Conservation (phyloP, 2,797 vertebrate genomes). For the Ctenosaura bakeri region DNA sequence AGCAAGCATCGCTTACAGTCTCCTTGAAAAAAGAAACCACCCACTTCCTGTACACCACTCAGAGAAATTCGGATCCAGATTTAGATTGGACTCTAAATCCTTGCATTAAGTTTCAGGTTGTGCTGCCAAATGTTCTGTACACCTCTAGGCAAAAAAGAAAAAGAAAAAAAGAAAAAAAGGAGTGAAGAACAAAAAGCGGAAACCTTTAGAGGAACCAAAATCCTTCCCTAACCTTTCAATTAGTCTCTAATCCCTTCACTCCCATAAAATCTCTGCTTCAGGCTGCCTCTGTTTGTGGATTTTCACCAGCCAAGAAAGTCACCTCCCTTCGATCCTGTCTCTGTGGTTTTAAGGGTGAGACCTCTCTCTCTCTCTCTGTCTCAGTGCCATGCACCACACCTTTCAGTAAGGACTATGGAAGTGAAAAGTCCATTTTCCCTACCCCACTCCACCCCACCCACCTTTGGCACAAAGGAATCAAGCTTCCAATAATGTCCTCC, state of each 20-base stretch:
- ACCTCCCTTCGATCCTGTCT: slow-evolving; percentile 62
- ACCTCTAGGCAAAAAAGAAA: slow-evolving; percentile 39
- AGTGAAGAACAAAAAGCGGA: not conserved
- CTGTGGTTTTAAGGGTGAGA: slow-evolving; percentile 66
- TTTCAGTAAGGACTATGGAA: slow-evolving; percentile 69
- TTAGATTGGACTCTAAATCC: not conserved
- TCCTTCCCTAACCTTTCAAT: slow-evolving; percentile 41
- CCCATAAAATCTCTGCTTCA: slow-evolving; percentile 55
- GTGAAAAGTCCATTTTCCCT: slow-evolving; percentile 51
- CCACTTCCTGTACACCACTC: slow-evolving; percentile 39
- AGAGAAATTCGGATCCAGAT: not conserved
- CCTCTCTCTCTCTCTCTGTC: not conserved
- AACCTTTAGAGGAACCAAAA: slow-evolving; percentile 36
- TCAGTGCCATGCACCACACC: slow-evolving; percentile 74
- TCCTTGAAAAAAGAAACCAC: slow-evolving; percentile 40
- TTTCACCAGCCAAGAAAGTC: slow-evolving; percentile 65
- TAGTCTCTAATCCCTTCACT: slow-evolving; percentile 46
- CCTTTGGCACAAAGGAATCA: not conserved
- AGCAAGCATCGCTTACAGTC: slow-evolving; percentile 22
- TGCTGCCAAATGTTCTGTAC: slow-evolving; percentile 43
- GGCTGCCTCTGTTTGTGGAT: slow-evolving; percentile 53
- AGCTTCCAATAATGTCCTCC: slow-evolving; percentile 48
- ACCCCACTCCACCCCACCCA: not conserved
- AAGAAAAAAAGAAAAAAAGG: not conserved
- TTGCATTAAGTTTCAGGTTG: slow-evolving; percentile 32